Evolutionary conservation across 2,113 vertebrate genomes (phyloP).

Genomic region (Raja brachyura): DNA sequence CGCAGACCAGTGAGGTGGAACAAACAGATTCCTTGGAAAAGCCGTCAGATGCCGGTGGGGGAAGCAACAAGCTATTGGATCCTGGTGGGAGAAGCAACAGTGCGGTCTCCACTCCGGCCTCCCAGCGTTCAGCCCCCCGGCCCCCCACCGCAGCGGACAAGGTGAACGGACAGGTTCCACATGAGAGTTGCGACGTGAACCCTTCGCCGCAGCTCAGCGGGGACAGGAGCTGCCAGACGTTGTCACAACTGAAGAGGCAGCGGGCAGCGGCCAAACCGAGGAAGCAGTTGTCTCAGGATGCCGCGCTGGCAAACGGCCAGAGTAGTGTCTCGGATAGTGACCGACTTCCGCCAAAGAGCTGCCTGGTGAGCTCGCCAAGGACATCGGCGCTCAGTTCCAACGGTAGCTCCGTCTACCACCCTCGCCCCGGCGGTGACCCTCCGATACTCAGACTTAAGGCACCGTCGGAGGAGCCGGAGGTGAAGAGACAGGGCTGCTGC

Average conservation of each 20-base stretch:
- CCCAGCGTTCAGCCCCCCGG: constrained; percentile 59
- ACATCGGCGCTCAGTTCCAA: constrained; percentile 83
- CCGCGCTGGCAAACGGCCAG: constrained; percentile 69
- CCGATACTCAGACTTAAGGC: constrained; percentile 87
- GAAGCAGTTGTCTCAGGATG: constrained; percentile 77
- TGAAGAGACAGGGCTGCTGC: constrained; percentile 78
- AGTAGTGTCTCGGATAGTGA: constrained; percentile 55
- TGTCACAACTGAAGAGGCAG: constrained; percentile 90
- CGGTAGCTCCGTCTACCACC: constrained; percentile 81
- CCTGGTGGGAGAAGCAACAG: too few species aligned
- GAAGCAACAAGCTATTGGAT: too few species aligned
- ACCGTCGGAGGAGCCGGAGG: constrained; percentile 79
- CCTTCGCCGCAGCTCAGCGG: constrained; percentile 63
- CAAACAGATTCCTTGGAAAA: neutral
- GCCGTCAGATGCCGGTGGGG: too few species aligned
- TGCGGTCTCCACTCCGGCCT: constrained; percentile 41
- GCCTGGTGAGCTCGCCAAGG: constrained; percentile 61
- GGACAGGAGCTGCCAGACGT: constrained; percentile 72
- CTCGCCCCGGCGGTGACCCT: constrained; percentile 78
- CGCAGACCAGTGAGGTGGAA: neutral
- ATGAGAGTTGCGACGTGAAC: constrained; percentile 44
- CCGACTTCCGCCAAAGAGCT: constrained; percentile 66
- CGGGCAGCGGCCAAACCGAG: constrained; percentile 81
- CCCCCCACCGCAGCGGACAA: constrained; percentile 53
- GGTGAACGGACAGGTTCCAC: constrained; percentile 49